phyloP scores from a whole-genome alignment of 2,888 invertebrate species.

The Chalcosyrphus nemorum region DNA sequence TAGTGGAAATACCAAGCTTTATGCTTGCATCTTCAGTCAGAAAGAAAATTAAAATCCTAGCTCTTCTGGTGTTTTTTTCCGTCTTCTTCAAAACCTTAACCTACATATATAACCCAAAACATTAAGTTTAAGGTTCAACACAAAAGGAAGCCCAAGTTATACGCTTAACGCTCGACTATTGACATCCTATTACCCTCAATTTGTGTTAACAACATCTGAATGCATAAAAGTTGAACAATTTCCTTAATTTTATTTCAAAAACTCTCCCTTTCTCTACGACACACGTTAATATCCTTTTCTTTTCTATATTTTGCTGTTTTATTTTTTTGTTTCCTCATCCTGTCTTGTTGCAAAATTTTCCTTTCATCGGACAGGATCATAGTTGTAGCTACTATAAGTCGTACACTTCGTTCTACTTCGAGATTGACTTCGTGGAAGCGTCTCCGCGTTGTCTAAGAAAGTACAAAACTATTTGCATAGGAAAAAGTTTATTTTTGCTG shows the following conservation, averaged over 20 bases:
- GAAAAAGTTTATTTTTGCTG: conserved; percentile 34
- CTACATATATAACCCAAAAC: no score
- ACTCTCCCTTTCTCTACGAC: conserved; percentile 53
- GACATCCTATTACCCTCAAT: conserved; percentile 5
- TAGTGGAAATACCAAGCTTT: no score
- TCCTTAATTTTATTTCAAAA: conserved; percentile 43
- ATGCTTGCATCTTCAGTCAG: no score
- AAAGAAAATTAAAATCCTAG: no score
- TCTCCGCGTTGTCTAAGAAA: conserved; percentile 71
- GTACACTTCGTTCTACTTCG: conserved; percentile 29
- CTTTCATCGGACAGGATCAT: conserved; percentile 67
- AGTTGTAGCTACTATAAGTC: conserved; percentile 14
- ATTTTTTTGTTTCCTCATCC: conserved; percentile 11
- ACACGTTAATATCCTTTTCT: conserved; percentile 14
- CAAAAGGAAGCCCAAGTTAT: not conserved
- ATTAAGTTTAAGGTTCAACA: not conserved
- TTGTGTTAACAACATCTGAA: conserved; percentile 10
- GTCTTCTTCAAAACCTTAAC: not conserved
- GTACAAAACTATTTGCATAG: conserved; percentile 67
- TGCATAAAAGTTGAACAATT: conserved; percentile 46
- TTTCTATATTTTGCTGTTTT: no score
- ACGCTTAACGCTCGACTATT: not conserved
- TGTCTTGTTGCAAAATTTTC: conserved; percentile 59
- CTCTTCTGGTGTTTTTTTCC: not conserved
- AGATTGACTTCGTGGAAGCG: conserved; percentile 36